phyloP scores from a whole-genome alignment of 2,797 vertebrate species.

The Clarias fuscus region DNA sequence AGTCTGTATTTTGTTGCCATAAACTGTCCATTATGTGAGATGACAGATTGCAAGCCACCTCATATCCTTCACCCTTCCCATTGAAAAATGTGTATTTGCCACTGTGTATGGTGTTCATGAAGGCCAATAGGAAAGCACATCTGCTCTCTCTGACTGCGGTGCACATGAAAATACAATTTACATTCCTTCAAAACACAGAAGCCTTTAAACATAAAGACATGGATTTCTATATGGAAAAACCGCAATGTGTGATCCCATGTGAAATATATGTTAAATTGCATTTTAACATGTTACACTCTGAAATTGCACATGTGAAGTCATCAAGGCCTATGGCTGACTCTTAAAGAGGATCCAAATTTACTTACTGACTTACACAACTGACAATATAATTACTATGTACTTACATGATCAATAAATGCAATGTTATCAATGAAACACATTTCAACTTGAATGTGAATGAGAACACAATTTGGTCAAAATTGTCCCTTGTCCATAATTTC shows the following conservation, averaged over 20 bases:
- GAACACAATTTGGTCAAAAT: no score
- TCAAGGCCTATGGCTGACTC: no score
- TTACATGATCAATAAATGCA: no score
- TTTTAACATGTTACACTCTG: not conserved
- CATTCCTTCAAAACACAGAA: not conserved
- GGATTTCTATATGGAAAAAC: not conserved
- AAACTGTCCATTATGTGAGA: constrained; percentile 56
- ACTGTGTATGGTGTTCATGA: constrained; percentile 26
- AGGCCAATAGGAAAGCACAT: constrained; percentile 21
- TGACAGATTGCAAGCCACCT: constrained; percentile 78
- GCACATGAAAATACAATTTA: not conserved
- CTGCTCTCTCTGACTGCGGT: not conserved
- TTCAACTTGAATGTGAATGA: no score
- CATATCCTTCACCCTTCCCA: constrained; percentile 77
- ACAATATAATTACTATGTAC: no score
- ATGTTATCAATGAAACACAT: no score
- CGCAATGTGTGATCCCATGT: not conserved
- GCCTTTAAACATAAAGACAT: not conserved
- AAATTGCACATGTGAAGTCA: not conserved
- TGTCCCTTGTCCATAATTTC: no score
- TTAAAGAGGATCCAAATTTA: no score
- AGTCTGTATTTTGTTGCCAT: constrained; percentile 22
- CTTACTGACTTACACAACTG: no score
- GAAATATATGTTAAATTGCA: not conserved
- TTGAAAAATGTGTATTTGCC: constrained; percentile 73